Conservation (phyloP, 1,140 invertebrate species). For the Holotrichia oblita region DNA sequence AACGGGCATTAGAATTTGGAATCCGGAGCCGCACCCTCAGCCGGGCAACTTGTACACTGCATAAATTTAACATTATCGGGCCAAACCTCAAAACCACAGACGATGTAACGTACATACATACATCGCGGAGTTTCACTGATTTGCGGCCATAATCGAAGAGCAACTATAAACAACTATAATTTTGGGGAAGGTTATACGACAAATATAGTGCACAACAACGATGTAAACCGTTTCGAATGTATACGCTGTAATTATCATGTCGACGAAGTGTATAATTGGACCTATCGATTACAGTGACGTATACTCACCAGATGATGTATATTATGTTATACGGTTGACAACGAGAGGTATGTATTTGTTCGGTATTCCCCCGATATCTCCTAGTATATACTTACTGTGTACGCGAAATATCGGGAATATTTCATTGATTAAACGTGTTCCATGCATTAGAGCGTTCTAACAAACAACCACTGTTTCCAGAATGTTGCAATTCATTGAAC, state of each 20-base stretch:
- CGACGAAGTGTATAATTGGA: conserved; percentile 34
- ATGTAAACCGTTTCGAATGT: conserved; percentile 7
- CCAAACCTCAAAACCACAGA: conserved; percentile 32
- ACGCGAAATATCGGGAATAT: too few relatives aligned
- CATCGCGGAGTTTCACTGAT: conserved; percentile 27
- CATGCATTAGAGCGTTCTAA: too few relatives aligned
- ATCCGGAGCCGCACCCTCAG: not conserved
- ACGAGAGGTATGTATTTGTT: not conserved
- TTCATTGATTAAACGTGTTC: too few relatives aligned
- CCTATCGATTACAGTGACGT: conserved; percentile 18
- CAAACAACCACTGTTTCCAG: too few relatives aligned
- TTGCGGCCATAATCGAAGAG: conserved; percentile 34
- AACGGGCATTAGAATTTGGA: conserved; percentile 30
- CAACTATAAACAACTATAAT: conserved; percentile 33
- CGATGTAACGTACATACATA: conserved; percentile 30
- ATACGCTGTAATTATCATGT: conserved; percentile 18
- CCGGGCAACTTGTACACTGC: not conserved
- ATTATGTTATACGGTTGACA: not conserved
- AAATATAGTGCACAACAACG: not conserved
- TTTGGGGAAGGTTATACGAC: conserved; percentile 19
- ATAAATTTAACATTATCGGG: conserved; percentile 35
- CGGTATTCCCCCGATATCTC: not conserved
- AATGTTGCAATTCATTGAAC: too few relatives aligned
- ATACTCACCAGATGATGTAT: conserved; percentile 10
- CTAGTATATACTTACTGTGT: too few relatives aligned